Conservation (phyloP, 2,113 vertebrate genomes). For the Neopipo cinnamomea region DNA sequence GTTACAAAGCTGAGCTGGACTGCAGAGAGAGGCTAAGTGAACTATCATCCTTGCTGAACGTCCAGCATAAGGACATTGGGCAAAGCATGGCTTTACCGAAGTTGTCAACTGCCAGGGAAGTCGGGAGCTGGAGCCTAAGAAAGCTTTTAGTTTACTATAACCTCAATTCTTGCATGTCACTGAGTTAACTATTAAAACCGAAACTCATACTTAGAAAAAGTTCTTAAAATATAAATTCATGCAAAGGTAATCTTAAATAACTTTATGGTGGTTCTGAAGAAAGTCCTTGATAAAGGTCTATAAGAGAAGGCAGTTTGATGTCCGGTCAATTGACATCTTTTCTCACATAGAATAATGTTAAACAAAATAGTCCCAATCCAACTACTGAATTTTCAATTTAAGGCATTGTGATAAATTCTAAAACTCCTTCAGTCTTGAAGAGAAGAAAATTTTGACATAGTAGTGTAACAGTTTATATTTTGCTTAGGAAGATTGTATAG, state of each 20-base stretch:
- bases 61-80: neutral
- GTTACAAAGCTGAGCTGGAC: neutral
- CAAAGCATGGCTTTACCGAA: neutral
- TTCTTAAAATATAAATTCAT: neutral
- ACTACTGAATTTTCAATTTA: neutral
- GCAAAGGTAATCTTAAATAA: neutral
- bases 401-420: neutral
- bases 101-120: neutral
- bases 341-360: neutral
- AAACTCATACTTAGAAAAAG: neutral
- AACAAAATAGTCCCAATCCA: neutral
- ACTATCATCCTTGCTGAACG: neutral
- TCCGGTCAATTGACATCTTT: neutral
- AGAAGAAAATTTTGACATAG: neutral
- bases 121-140: neutral
- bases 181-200: neutral
- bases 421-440: neutral
- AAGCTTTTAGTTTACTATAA: neutral
- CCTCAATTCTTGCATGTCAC: neutral
- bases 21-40: neutral
- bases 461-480: neutral
- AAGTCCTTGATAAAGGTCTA: neutral
- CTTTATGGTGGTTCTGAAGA: neutral
- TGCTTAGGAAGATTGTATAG: neutral
- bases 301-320: neutral